These are phyloP conservation scores for Triplophysa siluroides DNA, from an alignment of 2,113 vertebrate species.

Conservation along the genomic window DNA sequence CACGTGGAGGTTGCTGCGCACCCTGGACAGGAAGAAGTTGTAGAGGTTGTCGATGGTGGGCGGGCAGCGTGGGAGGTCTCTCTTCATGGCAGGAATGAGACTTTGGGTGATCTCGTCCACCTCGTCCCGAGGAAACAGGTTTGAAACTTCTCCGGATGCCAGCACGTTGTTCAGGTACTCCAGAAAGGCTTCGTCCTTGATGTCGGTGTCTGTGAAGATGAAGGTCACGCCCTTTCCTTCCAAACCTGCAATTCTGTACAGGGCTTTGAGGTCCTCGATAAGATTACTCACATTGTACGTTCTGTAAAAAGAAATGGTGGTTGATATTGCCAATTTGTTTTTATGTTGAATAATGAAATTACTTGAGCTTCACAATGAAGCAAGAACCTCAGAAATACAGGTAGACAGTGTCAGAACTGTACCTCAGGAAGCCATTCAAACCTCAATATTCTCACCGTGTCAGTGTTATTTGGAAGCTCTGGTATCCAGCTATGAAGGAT, in stretches of 20 bases:
- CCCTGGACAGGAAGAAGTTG: constrained; percentile 80
- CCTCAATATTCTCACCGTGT: constrained; percentile 70
- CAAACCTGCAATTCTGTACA: constrained; percentile 82
- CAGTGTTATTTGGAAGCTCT: constrained; percentile 82
- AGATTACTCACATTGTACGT: constrained; percentile 79
- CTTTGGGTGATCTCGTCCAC: constrained; percentile 82
- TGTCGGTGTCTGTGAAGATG: constrained; percentile 83
- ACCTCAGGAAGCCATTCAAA: background rate
- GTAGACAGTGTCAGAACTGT: too few relatives aligned
- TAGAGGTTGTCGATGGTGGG: constrained; percentile 81
- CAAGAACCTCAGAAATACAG: background rate
- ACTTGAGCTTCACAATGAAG: background rate
- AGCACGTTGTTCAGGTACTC: constrained; percentile 87
- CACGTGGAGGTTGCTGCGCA: constrained; percentile 79
- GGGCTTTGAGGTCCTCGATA: constrained; percentile 81
- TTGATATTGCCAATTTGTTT: background rate
- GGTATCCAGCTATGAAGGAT: constrained; percentile 81
- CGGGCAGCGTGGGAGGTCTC: constrained; percentile 70
- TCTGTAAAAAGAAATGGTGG: constrained; percentile 56
- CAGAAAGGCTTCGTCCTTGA: constrained; percentile 84
- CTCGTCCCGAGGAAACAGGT: constrained; percentile 83
- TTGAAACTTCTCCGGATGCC: constrained; percentile 81
- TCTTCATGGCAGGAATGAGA: constrained; percentile 78
- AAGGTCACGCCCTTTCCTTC: constrained; percentile 79
- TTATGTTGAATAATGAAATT: background rate